Conservation (phyloP, 1,140 invertebrate species). For the Drosophila ananassae region DNA sequence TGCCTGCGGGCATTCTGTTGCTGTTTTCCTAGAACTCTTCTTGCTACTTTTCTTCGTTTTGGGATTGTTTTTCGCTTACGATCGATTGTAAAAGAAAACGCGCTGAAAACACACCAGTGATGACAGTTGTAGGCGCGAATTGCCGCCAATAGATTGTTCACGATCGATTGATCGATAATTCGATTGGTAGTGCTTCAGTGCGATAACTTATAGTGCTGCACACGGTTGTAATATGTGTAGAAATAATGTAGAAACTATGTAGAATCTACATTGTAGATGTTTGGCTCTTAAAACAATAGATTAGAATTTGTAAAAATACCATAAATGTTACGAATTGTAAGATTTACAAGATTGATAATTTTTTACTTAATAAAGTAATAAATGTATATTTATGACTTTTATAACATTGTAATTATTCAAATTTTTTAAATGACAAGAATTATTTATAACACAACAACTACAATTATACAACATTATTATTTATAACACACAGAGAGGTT, state of each 20-base stretch:
- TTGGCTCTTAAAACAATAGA: neutral
- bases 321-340: too few species aligned
- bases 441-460: too few species aligned
- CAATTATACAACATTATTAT: too few species aligned
- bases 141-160: conserved; percentile 20
- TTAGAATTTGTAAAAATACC: neutral
- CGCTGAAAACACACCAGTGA: conserved; percentile 34
- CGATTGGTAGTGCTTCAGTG: neutral
- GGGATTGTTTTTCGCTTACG: conserved; percentile 11
- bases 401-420: too few species aligned
- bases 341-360: too few species aligned
- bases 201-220: neutral
- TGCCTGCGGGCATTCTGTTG: conserved; percentile 56
- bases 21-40: conserved; percentile 1
- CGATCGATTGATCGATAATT: conserved; percentile 34
- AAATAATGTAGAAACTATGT: neutral
- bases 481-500: too few species aligned
- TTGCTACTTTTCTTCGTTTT: neutral
- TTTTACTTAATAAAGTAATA: too few species aligned
- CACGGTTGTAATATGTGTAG: neutral
- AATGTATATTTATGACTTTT: too few species aligned
- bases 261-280: neutral
- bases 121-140: conserved; percentile 19
- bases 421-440: too few species aligned
- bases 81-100: conserved; percentile 20